phyloP scores from a whole-genome alignment of 30 jellyfish, hydroid and myxozoan genomes.

The Aurelia sp. region DNA sequence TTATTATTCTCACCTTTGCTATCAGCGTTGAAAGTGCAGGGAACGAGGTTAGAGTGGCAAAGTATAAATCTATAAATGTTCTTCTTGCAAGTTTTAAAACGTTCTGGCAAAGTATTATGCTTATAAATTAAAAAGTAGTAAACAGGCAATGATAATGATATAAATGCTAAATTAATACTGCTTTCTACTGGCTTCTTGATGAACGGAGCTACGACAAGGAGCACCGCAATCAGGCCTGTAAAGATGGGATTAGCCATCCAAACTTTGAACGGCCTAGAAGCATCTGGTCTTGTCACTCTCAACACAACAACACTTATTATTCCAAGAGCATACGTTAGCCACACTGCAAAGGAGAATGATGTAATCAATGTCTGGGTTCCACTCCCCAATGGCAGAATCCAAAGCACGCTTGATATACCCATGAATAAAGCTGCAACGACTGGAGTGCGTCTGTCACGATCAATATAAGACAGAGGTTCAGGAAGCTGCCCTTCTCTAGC shows the following conservation, averaged over 20 bases:
- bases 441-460: constrained; percentile 61
- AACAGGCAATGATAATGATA: not conserved
- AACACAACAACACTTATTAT: constrained; percentile 35
- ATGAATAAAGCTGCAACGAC: constrained; percentile 12
- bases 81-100: not conserved
- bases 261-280: constrained; percentile 52
- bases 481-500: constrained; percentile 83
- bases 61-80: not conserved
- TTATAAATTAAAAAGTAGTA: not conserved
- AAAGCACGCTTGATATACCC: not conserved
- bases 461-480: constrained; percentile 47
- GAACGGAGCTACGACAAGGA: constrained; percentile 30
- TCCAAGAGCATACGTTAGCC: constrained; percentile 17
- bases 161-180: not conserved
- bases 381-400: constrained; percentile 10
- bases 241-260: constrained; percentile 44
- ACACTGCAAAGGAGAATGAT: constrained; percentile 14
- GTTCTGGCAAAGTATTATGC: constrained; percentile 8
- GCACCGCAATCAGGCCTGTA: not conserved
- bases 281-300: constrained; percentile 34
- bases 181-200: constrained; percentile 16
- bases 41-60: not conserved
- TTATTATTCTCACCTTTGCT: too few species aligned
- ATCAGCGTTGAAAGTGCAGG: not conserved
- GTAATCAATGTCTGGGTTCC: not conserved